Evolutionary conservation across 23 tunicate genomes (phyloP), one percentile per base, ranked within the genome.

Genomic region (Styela plicata): DNA sequence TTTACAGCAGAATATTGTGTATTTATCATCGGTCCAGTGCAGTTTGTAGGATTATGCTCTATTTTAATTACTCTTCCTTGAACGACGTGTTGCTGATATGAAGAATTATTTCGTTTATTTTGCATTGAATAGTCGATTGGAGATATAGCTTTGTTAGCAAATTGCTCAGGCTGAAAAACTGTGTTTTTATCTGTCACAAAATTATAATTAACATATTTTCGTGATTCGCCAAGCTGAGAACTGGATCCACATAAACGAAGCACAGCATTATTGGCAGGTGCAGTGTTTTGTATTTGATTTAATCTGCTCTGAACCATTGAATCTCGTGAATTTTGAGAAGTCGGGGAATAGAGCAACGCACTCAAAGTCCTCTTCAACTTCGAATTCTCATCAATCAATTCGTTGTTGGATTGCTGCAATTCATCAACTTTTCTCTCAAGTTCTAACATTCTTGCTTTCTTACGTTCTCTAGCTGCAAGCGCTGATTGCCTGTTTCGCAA

Each of bases 401-500:
- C 37, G 7, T 52, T 27, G 66, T 76, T 76, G 27, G 81, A 25
- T 33, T 36, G 81, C 36, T 76, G 81, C 27, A 76, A 53, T 53
- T 83, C 93, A 2, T 73, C 63, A 2, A 93, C 98, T 77, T 85
- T 82, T 63, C 62, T 80, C 66, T 93, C 98, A 1, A 93, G 79
- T 52, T 93, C 87, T 63, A 93, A 66, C 92, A 93, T 87, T 32
- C 94, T 67, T 1, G 98, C 98, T 77, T 93, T 93, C 82, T 93
- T 93, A 33, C 98, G 86, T 67, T 93, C 98, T 70, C 98, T 80
- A 17, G 98, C 98, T 5, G 98, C 98, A n/a, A 93, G 82, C 24
- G 98, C 98, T 18, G 98, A 93, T 82, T 93, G 98, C 29, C 98
- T 74, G 82, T 93, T 93, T 31, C 98, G 84, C 25, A 93, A 74